These are phyloP conservation scores for Taenioides sp. DNA, from an alignment of 2,797 vertebrate species.

Conservation along the genomic window DNA sequence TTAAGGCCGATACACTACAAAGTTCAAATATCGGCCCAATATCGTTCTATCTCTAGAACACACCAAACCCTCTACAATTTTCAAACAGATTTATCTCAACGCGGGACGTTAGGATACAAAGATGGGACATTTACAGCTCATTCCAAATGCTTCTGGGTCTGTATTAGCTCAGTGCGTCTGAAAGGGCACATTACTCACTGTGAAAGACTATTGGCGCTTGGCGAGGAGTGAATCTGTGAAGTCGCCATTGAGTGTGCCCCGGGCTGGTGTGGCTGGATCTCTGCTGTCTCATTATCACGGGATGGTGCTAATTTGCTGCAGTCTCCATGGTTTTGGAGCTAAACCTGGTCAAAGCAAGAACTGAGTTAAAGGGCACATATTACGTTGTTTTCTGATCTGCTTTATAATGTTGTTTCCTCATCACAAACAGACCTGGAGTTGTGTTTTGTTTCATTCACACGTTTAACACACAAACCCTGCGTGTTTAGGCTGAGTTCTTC, in stretches of 20 bases:
- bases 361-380: not conserved
- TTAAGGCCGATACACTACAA: too few relatives aligned
- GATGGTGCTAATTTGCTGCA: not conserved
- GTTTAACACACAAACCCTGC: too few relatives aligned
- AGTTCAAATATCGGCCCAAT: too few relatives aligned
- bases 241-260: not conserved
- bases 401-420: too few relatives aligned
- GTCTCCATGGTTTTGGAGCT: not conserved
- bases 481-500: too few relatives aligned
- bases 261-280: not conserved
- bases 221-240: not conserved
- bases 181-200: constrained; percentile 3
- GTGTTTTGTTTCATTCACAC: too few relatives aligned
- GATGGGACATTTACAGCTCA: not conserved
- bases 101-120: not conserved
- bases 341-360: not conserved
- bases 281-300: not conserved
- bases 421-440: too few relatives aligned
- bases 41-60: too few relatives aligned
- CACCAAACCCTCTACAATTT: too few relatives aligned
- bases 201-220: not conserved
- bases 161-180: not conserved
- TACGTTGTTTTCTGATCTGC: too few relatives aligned
- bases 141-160: not conserved
- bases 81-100: not conserved